Conservation (phyloP, 2,888 invertebrate genomes). For the Nephrotoma guestfalica region DNA sequence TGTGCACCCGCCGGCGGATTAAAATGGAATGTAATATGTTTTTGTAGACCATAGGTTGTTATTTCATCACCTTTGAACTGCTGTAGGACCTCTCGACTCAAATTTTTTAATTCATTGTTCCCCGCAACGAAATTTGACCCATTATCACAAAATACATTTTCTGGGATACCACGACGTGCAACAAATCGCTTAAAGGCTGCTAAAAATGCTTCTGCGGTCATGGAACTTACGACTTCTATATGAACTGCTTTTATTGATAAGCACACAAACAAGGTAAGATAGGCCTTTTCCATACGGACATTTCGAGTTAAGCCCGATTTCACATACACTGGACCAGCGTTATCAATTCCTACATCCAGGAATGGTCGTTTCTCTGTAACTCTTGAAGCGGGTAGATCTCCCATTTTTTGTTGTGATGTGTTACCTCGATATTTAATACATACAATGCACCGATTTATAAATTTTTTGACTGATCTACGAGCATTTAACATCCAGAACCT, state of each 20-base stretch:
- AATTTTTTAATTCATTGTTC: not conserved
- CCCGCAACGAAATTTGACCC: not conserved
- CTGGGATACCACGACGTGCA: not conserved
- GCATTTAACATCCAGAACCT: not conserved
- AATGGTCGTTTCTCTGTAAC: not conserved
- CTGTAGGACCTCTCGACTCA: not conserved
- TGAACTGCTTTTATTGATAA: not conserved
- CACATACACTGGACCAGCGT: not conserved
- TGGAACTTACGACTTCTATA: not conserved
- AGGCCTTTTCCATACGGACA: not conserved
- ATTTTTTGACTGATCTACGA: not conserved
- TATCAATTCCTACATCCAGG: not conserved
- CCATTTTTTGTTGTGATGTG: not conserved
- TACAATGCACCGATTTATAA: not conserved
- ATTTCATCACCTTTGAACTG: not conserved
- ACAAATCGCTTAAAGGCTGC: not conserved
- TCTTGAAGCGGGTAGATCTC: not conserved
- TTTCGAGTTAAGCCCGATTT: not conserved
- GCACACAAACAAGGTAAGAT: not conserved
- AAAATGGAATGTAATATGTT: not conserved
- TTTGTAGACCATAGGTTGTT: not conserved
- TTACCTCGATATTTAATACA: not conserved
- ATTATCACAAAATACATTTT: not conserved
- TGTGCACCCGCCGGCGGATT: not conserved
- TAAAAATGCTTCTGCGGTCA: not conserved